These are phyloP conservation scores for Hydropsyche betteni DNA, from an alignment of 2,888 invertebrate genomes.

Conservation along the genomic window DNA sequence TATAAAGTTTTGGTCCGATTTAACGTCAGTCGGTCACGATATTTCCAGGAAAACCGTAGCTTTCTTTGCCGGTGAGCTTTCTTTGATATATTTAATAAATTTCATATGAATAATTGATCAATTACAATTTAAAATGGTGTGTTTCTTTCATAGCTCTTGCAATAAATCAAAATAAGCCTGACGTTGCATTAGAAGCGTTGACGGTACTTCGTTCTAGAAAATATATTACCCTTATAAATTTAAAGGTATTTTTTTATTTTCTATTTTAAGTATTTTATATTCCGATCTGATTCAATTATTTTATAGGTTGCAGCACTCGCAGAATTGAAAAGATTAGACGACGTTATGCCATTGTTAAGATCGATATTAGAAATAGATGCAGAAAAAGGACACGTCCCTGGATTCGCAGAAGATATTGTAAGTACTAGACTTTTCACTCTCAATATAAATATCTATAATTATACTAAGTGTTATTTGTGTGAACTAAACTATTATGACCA, in stretches of 20 bases:
- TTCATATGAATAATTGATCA: too few species aligned
- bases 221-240: conserved; percentile 75
- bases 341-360: conserved; percentile 70
- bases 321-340: conserved; percentile 71
- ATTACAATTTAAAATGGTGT: background rate
- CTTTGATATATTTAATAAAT: conserved; percentile 48
- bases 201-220: conserved; percentile 64
- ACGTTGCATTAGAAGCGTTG: conserved; percentile 74
- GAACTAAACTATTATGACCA: too few species aligned
- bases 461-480: too few species aligned
- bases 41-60: conserved; percentile 71
- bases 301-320: conserved; percentile 66
- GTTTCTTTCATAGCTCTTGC: conserved; percentile 65
- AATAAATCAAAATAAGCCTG: conserved; percentile 73
- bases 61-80: conserved; percentile 70
- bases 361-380: conserved; percentile 66
- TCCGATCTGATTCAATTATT: conserved; percentile 9
- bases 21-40: conserved; percentile 65
- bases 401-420: conserved; percentile 73
- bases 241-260: conserved; percentile 65
- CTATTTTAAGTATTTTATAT: conserved; percentile 45
- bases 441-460: too few species aligned
- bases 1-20: conserved; percentile 69
- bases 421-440: conserved; percentile 53
- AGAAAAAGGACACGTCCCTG: conserved; percentile 65